Base-by-base conservation (phyloP, 1,140 invertebrate genomes). In the Drosophila tsacasi region DNA sequence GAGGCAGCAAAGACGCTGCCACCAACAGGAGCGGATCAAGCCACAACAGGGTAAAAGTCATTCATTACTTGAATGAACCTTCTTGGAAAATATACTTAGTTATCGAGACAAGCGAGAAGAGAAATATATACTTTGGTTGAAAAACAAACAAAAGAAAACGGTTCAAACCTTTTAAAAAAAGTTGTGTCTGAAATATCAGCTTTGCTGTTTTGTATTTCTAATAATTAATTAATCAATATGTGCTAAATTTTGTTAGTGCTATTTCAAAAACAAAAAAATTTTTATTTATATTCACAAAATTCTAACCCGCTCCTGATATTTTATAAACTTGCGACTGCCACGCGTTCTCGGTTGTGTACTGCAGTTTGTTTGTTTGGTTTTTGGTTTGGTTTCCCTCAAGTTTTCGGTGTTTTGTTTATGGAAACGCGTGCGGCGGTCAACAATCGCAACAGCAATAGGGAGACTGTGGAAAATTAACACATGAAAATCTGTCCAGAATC, bases 391-490 rank as follows among this genome's bases (percentile, higher is more conserved):
- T 74, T 65, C 47, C 57, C 67, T 79, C 77, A 71, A 73, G 65
- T 79, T 79, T 73, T 62, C 54, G 65, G 42, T 64, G 46, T 65
- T 79, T 90, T 89, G 85, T 91, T 89, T 89, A 89, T 83, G 73
- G 61, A 90, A 85, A 91, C 85, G 85, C 85, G 85, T 89, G 85
- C 85, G 85, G 85, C 85, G 85, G 85, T 83, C 84, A 74, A 86
- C 66, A 85, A 86, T 75, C 78, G 65, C 77, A 75, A 64, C 47
- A 76, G 49, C 76, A 65, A 61, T 69, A 81, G 44, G 68, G 37
- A 76, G 57, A 44, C 58, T 49, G 35, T 57, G 25, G 13, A 67
- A 52, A 46, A 73, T 62, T 50, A 85, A 79, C 37, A 57, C 66
- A 77, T 40, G 57, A 57, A 58, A 60, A 62, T 23, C 50, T 60